These are phyloP conservation scores for Perodicticus potto DNA, from an alignment of 2,797 vertebrate genomes.

Conservation along the genomic window DNA sequence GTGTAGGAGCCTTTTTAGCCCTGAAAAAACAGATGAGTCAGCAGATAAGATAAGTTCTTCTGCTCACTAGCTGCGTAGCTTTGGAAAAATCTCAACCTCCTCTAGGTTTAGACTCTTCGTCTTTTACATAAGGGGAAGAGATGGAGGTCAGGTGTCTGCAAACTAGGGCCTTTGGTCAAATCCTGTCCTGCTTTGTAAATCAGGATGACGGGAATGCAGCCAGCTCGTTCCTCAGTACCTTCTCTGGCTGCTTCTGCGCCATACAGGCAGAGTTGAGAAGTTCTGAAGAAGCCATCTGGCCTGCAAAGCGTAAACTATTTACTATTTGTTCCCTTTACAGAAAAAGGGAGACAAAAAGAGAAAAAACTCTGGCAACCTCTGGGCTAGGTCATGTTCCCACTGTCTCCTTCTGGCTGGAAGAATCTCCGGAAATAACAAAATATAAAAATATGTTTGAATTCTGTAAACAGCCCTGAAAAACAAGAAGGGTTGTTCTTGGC, in stretches of 20 bases:
- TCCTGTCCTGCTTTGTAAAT: neutral
- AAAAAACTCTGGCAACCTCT: neutral
- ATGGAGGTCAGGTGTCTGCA: neutral
- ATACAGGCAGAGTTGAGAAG: neutral
- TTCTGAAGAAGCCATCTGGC: neutral
- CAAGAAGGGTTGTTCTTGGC: neutral
- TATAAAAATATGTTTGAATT: conserved; percentile 23
- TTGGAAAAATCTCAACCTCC: neutral
- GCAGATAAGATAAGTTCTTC: neutral
- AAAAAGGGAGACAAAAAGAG: too few relatives aligned
- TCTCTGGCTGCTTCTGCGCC: neutral
- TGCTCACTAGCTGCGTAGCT: neutral
- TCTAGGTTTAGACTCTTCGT: neutral
- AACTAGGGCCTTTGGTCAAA: neutral
- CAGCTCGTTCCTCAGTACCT: neutral
- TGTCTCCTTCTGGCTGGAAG: neutral
- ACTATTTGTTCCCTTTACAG: neutral
- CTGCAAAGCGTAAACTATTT: conserved; percentile 15
- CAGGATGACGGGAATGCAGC: neutral
- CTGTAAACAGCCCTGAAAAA: neutral
- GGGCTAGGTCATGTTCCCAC: neutral
- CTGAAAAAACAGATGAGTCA: neutral
- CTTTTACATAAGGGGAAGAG: neutral
- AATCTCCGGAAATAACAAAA: neutral
- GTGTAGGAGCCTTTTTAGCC: neutral